These are phyloP conservation scores for Halichoerus grypus DNA, from an alignment of 2,113 vertebrate genomes.

Conservation along the genomic window DNA sequence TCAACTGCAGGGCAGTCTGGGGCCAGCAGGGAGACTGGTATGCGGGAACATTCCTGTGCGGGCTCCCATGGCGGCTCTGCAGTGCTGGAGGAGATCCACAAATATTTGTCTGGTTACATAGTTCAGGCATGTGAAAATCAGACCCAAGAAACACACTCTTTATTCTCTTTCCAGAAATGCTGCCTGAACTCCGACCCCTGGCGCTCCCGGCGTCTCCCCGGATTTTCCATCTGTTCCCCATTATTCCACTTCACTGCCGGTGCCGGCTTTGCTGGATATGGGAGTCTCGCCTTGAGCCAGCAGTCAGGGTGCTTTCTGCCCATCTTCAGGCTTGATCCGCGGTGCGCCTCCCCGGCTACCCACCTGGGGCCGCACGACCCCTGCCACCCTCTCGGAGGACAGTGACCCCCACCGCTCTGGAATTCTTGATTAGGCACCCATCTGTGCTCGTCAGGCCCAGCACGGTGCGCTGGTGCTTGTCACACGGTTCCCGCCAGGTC, in stretches of 20 bases:
- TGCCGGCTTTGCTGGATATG: not conserved
- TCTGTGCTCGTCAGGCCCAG: not conserved
- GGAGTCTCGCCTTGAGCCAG: not conserved
- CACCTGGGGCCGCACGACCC: not conserved
- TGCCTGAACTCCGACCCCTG: conserved; percentile 49
- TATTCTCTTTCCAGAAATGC: conserved; percentile 56
- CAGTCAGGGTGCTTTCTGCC: not conserved
- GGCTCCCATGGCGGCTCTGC: conserved; percentile 34
- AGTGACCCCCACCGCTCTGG: conserved; percentile 18
- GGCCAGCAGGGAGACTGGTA: not conserved
- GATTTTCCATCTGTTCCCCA: conserved; percentile 30
- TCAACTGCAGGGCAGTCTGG: not conserved
- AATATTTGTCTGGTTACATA: conserved; percentile 62
- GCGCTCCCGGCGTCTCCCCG: not conserved
- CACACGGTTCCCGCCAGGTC: conserved; percentile 31
- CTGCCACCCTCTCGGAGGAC: not conserved
- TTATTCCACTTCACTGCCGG: not conserved
- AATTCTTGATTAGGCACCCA: conserved; percentile 57
- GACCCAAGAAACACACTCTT: not conserved
- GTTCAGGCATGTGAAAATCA: conserved; percentile 53
- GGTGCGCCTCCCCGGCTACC: not conserved
- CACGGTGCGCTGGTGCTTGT: not conserved
- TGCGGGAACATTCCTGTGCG: not conserved
- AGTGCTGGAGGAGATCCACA: conserved; percentile 49
- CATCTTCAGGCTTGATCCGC: too few relatives aligned